phyloP scores from a whole-genome alignment of 2,113 vertebrate genomes.

The Catharus fuscescens region DNA sequence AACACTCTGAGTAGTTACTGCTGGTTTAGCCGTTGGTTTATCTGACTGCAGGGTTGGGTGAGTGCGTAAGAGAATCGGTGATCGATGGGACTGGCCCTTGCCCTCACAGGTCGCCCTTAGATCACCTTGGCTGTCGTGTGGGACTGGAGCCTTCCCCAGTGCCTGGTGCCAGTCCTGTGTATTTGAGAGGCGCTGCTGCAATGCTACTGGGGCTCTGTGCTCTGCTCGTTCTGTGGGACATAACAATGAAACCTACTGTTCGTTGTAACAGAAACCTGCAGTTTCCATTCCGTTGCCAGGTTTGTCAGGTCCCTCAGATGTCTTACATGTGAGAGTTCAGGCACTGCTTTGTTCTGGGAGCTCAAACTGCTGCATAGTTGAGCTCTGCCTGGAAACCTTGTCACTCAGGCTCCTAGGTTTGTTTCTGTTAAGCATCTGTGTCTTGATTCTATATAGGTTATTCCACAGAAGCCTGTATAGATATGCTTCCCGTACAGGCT shows the following conservation, averaged over 20 bases:
- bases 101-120: rapidly evolving
- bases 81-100: background rate
- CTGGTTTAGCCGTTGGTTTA: background rate
- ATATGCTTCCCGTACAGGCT: background rate
- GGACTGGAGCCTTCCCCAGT: background rate
- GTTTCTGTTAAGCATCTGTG: background rate
- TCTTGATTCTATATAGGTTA: background rate
- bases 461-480: background rate
- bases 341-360: background rate
- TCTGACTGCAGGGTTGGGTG: background rate
- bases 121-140: rapidly evolving
- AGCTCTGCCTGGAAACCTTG: background rate
- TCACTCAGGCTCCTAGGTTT: background rate
- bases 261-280: background rate
- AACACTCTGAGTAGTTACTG: background rate
- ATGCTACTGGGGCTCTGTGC: background rate
- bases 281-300: background rate
- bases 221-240: rapidly evolving
- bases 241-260: background rate
- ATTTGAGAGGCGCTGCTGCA: background rate
- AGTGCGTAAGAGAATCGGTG: rapidly evolving
- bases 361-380: background rate
- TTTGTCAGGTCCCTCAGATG: background rate
- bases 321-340: background rate
- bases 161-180: background rate